These are phyloP conservation scores for Mus musculus DNA, from an alignment of 2,113 vertebrate genomes.

Conservation along the genomic window DNA sequence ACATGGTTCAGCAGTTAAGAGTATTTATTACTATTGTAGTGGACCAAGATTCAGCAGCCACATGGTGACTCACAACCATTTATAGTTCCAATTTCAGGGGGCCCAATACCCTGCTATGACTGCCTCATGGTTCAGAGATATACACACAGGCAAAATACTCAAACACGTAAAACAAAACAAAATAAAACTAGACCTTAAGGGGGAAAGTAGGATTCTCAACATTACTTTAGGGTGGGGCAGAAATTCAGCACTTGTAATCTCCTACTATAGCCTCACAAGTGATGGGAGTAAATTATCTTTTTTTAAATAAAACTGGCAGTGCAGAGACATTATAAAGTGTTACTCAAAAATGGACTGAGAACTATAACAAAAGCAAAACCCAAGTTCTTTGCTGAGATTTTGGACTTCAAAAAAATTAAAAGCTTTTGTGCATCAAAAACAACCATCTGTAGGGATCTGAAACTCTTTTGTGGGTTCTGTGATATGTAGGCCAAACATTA, in stretches of 20 bases:
- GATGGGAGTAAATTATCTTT: neutral
- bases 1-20: neutral
- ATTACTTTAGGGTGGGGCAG: neutral
- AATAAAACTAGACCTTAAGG: neutral
- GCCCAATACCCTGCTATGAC: neutral
- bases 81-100: neutral
- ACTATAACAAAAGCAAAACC: neutral
- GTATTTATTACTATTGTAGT: neutral
- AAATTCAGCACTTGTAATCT: no score
- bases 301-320: neutral
- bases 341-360: neutral
- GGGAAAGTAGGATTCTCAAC: neutral
- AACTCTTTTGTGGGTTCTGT: neutral
- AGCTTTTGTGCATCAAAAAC: neutral
- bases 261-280: neutral
- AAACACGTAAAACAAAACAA: neutral
- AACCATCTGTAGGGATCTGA: neutral
- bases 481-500: neutral
- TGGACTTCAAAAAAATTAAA: neutral
- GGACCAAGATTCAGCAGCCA: neutral
- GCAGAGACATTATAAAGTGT: neutral
- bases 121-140: neutral
- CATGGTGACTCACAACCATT: neutral
- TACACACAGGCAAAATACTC: neutral
- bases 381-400: neutral